phyloP scores from a whole-genome alignment of 1,140 invertebrate genomes.

The Drosophila oshimai region DNA sequence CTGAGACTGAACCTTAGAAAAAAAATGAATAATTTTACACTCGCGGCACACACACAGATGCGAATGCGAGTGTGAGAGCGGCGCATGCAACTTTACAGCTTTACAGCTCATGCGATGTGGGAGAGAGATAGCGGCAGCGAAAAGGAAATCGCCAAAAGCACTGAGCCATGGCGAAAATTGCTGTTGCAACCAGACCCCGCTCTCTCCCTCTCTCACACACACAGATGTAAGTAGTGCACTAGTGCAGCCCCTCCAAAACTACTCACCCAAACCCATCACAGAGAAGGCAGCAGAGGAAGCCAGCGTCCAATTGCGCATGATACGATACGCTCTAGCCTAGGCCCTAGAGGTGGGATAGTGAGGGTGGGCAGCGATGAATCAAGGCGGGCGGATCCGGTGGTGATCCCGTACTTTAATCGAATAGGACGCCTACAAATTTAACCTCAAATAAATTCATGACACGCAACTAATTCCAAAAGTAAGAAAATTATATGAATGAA shows the following conservation, averaged over 20 bases:
- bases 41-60: constrained; percentile 44
- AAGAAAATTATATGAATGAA: no score
- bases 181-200: constrained; percentile 45
- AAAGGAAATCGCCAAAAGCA: constrained; percentile 46
- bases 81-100: constrained; percentile 61
- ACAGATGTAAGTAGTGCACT: constrained; percentile 1
- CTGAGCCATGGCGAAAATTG: constrained; percentile 48
- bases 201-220: constrained; percentile 16
- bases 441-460: no score
- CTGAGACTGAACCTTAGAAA: constrained; percentile 82
- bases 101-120: constrained; percentile 12
- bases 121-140: constrained; percentile 29
- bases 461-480: no score
- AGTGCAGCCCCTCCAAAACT: constrained; percentile 1
- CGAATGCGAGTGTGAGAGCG: constrained; percentile 45
- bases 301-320: constrained; percentile 7
- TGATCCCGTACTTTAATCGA: no score
- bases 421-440: no score
- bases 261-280: neutral
- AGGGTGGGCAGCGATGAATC: constrained; percentile 3
- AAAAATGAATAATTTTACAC: constrained; percentile 81
- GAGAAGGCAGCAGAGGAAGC: neutral
- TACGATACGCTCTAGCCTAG: constrained; percentile 1
- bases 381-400: neutral
- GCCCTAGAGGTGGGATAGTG: neutral